Conservation (phyloP, 2,888 invertebrate genomes). For the Congeria kusceri region DNA sequence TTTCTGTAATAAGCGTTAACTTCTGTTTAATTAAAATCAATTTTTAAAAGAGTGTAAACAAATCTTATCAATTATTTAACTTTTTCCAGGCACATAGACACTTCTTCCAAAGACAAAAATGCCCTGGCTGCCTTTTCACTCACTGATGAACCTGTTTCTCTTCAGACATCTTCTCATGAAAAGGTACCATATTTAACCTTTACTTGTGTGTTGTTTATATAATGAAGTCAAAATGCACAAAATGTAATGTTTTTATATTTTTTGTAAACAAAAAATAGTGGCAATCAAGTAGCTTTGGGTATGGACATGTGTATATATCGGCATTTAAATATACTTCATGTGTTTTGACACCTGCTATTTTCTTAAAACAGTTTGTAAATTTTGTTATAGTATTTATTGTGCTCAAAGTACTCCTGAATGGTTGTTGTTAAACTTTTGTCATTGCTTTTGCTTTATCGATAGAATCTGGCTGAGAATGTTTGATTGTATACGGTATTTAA, state of each 20-base stretch:
- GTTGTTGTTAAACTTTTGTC: not conserved
- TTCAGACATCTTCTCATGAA: conserved; percentile 64
- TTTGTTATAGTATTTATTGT: not conserved
- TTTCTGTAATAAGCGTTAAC: too few relatives aligned
- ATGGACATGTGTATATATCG: too few relatives aligned
- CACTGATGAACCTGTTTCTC: conserved; percentile 79
- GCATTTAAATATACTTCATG: too few relatives aligned
- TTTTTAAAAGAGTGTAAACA: too few relatives aligned
- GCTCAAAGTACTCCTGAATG: not conserved
- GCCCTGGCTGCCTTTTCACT: conserved; percentile 81
- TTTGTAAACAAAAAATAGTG: too few relatives aligned
- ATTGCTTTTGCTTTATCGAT: not conserved
- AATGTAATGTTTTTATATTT: too few relatives aligned
- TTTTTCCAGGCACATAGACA: conserved; percentile 74
- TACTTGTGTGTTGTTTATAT: not conserved
- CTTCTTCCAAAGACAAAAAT: conserved; percentile 71
- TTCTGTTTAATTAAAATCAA: too few relatives aligned
- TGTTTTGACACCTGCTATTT: too few relatives aligned
- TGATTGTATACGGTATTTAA: not conserved
- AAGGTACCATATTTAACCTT: too few relatives aligned
- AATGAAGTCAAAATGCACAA: not conserved
- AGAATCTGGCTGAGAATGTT: not conserved
- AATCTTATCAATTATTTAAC: too few relatives aligned
- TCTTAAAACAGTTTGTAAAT: too few relatives aligned
- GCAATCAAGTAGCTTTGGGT: too few relatives aligned